Evolutionary conservation across 2,797 vertebrate species (phyloP).

Genomic region (Cetoscarus ocellatus): DNA sequence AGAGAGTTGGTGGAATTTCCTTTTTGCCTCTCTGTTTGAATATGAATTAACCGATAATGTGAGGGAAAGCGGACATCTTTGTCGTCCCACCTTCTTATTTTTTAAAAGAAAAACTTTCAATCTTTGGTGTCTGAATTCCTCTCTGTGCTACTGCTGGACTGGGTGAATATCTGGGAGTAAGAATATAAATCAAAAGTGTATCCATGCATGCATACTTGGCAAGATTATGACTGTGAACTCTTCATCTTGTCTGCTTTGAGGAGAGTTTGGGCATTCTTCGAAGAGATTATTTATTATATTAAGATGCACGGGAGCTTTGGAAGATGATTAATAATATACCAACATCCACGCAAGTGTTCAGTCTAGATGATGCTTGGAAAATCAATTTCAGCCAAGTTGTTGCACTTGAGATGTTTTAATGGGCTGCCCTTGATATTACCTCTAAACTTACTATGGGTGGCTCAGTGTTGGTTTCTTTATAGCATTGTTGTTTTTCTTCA

Average conservation of each 20-base stretch:
- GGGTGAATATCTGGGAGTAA: not conserved
- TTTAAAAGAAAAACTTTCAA: constrained; percentile 2
- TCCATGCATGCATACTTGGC: constrained; percentile 21
- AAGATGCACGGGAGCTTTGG: constrained; percentile 26
- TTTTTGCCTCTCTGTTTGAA: constrained; percentile 24
- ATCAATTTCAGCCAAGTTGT: constrained; percentile 35
- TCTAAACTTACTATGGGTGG: constrained; percentile 5
- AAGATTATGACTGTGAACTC: constrained; percentile 14
- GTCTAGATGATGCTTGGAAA: constrained; percentile 35
- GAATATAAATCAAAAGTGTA: constrained; percentile 19
- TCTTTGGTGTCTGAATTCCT: not conserved
- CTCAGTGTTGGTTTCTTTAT: constrained; percentile 1
- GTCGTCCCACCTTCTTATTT: constrained; percentile 24
- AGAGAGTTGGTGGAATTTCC: constrained; percentile 33
- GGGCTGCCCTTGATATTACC: constrained; percentile 17
- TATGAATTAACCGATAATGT: constrained; percentile 41
- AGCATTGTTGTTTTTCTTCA: not conserved
- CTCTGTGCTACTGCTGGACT: constrained; percentile 6
- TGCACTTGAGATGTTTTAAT: not conserved
- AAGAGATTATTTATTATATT: constrained; percentile 45
- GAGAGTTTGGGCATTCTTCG: constrained; percentile 17
- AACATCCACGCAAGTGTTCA: constrained; percentile 18
- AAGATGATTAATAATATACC: constrained; percentile 32
- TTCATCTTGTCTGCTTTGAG: constrained; percentile 18
- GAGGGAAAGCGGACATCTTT: constrained; percentile 32